Percentiles rank a stretch among this genome's conserved stretches.
phyloP scores from a whole-genome alignment of 2,888 invertebrate genomes.

The Hirtodrosophila cameraria region DNA sequence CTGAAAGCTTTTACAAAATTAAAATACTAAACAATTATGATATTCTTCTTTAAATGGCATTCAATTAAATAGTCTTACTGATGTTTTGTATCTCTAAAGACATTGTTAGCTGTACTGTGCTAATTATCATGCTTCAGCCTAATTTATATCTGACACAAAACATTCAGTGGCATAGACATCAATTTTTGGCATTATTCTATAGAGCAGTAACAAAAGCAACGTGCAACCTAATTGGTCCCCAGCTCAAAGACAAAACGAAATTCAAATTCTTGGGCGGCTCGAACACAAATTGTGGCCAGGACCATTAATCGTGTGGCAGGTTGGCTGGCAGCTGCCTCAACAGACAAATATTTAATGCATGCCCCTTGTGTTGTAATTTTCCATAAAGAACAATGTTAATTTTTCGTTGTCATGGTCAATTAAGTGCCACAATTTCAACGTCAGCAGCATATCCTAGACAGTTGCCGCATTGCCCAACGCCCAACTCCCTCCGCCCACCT shows the following conservation, averaged over 20 bases:
- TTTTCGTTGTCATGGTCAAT: slow-evolving; percentile 77
- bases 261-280: slow-evolving; percentile 52
- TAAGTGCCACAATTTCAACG: slow-evolving; percentile 57
- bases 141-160: slow-evolving; percentile 27
- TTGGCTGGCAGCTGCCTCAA: slow-evolving; percentile 18
- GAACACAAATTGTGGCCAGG: slow-evolving; percentile 31
- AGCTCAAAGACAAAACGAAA: slow-evolving; percentile 41
- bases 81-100: not conserved
- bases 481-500: too few relatives aligned
- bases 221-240: slow-evolving; percentile 29
- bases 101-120: not conserved
- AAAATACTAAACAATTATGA: not conserved
- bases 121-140: slow-evolving; percentile 39
- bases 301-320: slow-evolving; percentile 54
- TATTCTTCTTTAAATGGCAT: slow-evolving; percentile 5
- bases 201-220: not conserved
- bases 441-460: slow-evolving; percentile 25
- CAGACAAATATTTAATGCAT: slow-evolving; percentile 59
- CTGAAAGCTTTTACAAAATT: too few relatives aligned
- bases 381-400: slow-evolving; percentile 63
- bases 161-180: slow-evolving; percentile 21
- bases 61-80: too few relatives aligned
- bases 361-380: slow-evolving; percentile 23
- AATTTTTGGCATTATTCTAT: slow-evolving; percentile 21
- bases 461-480: slow-evolving; percentile 1